These are phyloP conservation scores for Salarias fasciatus DNA, from an alignment of 2,797 vertebrate genomes.

Conservation along the genomic window DNA sequence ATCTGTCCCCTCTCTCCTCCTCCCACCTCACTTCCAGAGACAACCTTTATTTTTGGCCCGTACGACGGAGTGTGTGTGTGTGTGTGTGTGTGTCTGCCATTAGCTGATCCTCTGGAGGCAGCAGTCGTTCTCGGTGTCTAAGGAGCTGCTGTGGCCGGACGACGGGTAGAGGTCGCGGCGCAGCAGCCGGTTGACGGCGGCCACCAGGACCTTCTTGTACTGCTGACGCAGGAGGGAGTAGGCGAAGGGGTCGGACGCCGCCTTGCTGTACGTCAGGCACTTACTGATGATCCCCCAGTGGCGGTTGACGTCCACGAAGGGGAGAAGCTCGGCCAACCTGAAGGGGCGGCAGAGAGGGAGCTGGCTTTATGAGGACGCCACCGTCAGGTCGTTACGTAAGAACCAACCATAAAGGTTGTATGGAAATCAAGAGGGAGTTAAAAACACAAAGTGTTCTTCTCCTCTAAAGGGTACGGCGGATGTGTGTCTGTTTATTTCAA, in stretches of 20 bases:
- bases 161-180: constrained; percentile 89
- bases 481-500: too few species aligned
- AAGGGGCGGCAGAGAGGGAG: constrained; percentile 18
- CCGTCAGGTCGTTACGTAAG: too few species aligned
- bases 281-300: constrained; percentile 91
- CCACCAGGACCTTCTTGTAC: constrained; percentile 88
- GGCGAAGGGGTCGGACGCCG: constrained; percentile 86
- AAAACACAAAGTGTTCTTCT: too few species aligned
- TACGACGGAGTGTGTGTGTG: constrained; percentile 27
- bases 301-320: constrained; percentile 86
- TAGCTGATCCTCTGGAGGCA: constrained; percentile 87
- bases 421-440: too few species aligned
- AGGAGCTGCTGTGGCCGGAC: constrained; percentile 88
- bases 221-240: constrained; percentile 88
- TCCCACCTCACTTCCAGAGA: constrained; percentile 46
- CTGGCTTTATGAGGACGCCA: too few species aligned
- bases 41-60: constrained; percentile 60
- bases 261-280: constrained; percentile 91
- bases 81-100: constrained; percentile 36
- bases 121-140: constrained; percentile 89
- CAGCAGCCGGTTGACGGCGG: constrained; percentile 84
- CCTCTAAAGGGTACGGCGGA: too few species aligned
- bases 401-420: too few species aligned
- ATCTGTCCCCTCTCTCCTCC: constrained; percentile 52
- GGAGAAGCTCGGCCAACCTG: constrained; percentile 88